Evolutionary conservation across 2,113 vertebrate genomes (phyloP).

Genomic region (Martes martes): DNA sequence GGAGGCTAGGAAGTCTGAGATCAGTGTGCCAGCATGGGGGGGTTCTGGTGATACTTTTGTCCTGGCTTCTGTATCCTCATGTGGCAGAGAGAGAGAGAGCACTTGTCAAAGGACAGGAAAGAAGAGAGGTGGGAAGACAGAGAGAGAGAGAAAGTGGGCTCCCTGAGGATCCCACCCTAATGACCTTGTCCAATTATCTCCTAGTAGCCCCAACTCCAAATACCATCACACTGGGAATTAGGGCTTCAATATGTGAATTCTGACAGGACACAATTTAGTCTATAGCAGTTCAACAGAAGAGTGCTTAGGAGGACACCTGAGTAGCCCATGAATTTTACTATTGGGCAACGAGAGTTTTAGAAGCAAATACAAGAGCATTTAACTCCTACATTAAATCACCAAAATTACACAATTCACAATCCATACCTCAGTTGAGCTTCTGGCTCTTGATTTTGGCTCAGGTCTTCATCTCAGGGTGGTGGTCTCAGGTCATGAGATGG

Average conservation of each 20-base stretch:
- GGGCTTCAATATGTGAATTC: not conserved
- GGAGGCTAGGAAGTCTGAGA: not conserved
- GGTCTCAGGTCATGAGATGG: not conserved
- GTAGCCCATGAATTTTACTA: not conserved
- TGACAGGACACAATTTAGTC: not conserved
- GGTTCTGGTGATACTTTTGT: not conserved
- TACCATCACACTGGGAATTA: not conserved
- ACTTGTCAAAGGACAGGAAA: not conserved
- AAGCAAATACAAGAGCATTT: not conserved
- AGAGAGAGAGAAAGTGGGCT: not conserved
- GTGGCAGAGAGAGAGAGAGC: not conserved
- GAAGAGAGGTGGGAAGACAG: not conserved
- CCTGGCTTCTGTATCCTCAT: not conserved
- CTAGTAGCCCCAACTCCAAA: not conserved
- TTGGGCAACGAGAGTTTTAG: not conserved
- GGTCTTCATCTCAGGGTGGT: not conserved
- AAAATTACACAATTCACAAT: not conserved
- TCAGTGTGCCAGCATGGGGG: not conserved
- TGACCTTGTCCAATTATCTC: not conserved
- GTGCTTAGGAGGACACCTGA: not conserved
- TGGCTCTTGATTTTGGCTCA: not conserved
- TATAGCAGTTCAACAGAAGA: not conserved
- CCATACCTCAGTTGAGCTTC: not conserved
- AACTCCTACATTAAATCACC: not conserved
- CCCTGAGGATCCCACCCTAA: not conserved